phyloP scores from a whole-genome alignment of 2,113 vertebrate genomes.

The Thunnus maccoyii region DNA sequence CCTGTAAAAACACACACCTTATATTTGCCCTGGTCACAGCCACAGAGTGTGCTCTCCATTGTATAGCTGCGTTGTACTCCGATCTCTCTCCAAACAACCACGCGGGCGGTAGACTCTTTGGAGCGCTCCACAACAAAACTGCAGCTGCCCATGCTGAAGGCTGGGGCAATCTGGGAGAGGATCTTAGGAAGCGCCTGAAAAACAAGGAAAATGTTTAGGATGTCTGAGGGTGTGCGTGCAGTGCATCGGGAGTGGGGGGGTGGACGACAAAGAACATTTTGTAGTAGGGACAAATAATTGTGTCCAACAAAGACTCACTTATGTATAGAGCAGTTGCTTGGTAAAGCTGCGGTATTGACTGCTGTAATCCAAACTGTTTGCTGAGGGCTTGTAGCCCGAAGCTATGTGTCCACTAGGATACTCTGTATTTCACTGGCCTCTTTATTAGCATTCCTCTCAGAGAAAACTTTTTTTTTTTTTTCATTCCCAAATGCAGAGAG shows the following conservation, averaged over 20 bases:
- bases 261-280: neutral
- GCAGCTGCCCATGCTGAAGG: slow-evolving; percentile 97
- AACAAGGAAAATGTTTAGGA: neutral
- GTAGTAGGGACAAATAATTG: slow-evolving; percentile 13
- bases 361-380: slow-evolving; percentile 32
- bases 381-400: slow-evolving; percentile 20
- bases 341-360: slow-evolving; percentile 11
- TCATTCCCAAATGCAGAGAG: slow-evolving; percentile 13
- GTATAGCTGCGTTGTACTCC: slow-evolving; percentile 98
- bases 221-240: neutral
- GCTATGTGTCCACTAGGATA: slow-evolving; percentile 5
- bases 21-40: slow-evolving; percentile 98
- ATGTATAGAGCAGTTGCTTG: slow-evolving; percentile 15
- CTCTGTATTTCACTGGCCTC: neutral
- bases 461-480: neutral
- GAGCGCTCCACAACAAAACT: slow-evolving; percentile 99
- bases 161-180: slow-evolving; percentile 94
- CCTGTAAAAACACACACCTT: slow-evolving; percentile 85
- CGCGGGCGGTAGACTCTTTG: slow-evolving; percentile 96
- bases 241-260: neutral
- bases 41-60: slow-evolving; percentile 98
- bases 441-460: slow-evolving; percentile 29
- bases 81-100: slow-evolving; percentile 98
- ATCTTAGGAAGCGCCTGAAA: slow-evolving; percentile 94
- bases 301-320: neutral